Evolutionary conservation across 1,140 invertebrate genomes (phyloP).

Genomic region (Drosophila athabasca): DNA sequence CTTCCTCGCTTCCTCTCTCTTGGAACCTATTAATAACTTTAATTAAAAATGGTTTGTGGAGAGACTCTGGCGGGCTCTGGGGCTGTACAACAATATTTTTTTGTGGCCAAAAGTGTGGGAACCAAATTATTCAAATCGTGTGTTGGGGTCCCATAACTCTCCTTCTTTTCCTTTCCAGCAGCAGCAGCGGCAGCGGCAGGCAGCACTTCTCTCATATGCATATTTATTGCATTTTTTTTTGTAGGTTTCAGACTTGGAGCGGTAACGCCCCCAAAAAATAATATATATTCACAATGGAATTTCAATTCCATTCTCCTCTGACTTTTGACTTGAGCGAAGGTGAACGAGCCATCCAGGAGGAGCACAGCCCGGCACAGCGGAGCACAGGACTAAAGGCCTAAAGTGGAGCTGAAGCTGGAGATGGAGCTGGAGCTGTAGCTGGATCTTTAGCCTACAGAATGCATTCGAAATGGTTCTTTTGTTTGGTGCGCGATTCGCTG

Average conservation of each 20-base stretch:
- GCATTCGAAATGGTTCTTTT: constrained; percentile 59
- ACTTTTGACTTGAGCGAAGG: constrained; percentile 33
- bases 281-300: constrained; percentile 75
- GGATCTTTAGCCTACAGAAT: constrained; percentile 36
- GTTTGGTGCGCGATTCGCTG: constrained; percentile 52
- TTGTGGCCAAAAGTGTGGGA: constrained; percentile 62
- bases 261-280: constrained; percentile 79
- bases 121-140: constrained; percentile 82
- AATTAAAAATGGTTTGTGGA: constrained; percentile 67
- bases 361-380: neutral
- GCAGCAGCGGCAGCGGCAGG: constrained; percentile 25
- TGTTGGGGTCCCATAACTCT: constrained; percentile 39
- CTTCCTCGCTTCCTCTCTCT: neutral
- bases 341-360: constrained; percentile 11
- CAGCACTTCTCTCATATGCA: constrained; percentile 76
- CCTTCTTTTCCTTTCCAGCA: constrained; percentile 17
- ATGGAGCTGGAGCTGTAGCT: constrained; percentile 13
- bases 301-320: constrained; percentile 78
- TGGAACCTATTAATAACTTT: constrained; percentile 75
- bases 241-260: constrained; percentile 36
- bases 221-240: constrained; percentile 82
- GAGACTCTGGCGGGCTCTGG: neutral
- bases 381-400: no score
- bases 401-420: constrained; percentile 9
- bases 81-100: constrained; percentile 7